A percentile compares a stretch with the other conserved stretches of the same genome.
phyloP scores from a whole-genome alignment of 2,113 vertebrate species.

The Eurypyga helias region DNA sequence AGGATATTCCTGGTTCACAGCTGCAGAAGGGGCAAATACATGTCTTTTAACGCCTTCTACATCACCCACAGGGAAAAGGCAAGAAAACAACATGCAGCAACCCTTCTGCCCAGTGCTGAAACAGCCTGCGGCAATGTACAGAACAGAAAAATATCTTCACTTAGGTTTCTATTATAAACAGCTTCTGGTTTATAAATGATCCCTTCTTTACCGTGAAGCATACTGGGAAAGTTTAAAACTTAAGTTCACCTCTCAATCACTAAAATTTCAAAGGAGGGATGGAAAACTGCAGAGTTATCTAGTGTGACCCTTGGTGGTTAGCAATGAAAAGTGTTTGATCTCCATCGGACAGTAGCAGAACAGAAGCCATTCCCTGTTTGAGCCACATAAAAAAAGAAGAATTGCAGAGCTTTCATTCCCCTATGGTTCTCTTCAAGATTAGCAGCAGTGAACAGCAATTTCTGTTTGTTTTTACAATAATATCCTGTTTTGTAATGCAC shows the following conservation, averaged over 20 bases:
- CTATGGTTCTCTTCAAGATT: conserved; percentile 10
- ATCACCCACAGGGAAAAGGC: not conserved
- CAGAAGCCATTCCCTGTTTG: not conserved
- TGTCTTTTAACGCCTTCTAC: not conserved
- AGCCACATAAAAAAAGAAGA: not conserved
- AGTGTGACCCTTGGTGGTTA: not conserved
- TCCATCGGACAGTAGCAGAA: conserved; percentile 19
- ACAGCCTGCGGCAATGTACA: not conserved
- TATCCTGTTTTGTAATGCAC: conserved; percentile 70
- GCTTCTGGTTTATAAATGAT: not conserved
- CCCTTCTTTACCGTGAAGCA: not conserved
- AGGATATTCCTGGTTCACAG: not conserved
- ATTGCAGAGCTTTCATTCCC: not conserved
- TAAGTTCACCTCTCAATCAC: not conserved
- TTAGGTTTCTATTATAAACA: not conserved
- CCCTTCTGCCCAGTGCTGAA: not conserved
- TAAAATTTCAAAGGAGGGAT: not conserved
- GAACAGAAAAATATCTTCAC: not conserved
- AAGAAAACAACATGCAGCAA: not conserved
- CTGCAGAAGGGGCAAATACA: not conserved
- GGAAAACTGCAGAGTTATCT: not conserved
- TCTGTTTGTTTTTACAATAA: conserved; percentile 65
- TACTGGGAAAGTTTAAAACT: not conserved
- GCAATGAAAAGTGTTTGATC: conserved; percentile 22
- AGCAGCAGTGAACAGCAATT: conserved; percentile 30